Evolutionary conservation across 2,113 vertebrate species (phyloP).

Genomic region (Elanus axillaris): DNA sequence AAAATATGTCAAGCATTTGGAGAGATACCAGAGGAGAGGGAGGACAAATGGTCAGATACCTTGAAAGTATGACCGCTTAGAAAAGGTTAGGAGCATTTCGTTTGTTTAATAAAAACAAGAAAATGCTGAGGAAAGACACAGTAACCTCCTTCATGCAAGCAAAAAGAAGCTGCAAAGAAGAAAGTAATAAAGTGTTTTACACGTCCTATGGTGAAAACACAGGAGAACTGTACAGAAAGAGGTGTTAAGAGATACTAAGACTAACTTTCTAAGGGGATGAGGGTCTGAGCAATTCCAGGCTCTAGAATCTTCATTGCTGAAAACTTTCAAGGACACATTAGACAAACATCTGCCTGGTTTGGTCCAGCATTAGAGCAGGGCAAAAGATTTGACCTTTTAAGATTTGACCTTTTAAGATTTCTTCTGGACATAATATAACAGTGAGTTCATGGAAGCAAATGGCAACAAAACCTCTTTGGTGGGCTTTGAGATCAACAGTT

Average conservation of each 20-base stretch:
- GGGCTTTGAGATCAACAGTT: background rate
- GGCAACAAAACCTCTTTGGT: rapidly evolving
- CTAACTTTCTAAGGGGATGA: background rate
- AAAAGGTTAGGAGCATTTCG: background rate
- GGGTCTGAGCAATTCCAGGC: background rate
- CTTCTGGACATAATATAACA: background rate
- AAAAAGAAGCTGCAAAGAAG: background rate
- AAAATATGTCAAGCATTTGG: background rate
- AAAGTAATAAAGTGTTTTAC: background rate
- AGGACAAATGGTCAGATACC: background rate
- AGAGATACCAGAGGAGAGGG: background rate
- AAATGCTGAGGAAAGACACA: background rate
- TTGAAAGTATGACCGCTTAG: background rate
- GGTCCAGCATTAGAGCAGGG: background rate
- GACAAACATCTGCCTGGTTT: background rate
- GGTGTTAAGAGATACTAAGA: background rate
- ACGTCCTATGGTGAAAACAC: background rate
- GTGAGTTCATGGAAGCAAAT: background rate
- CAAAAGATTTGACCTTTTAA: background rate
- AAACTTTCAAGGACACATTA: background rate
- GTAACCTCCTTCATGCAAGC: background rate
- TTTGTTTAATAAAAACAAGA: background rate
- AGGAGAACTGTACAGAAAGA: background rate
- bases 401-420: background rate
- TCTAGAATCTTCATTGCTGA: background rate